A percentile compares a stretch with the other conserved stretches of the same genome.
Conservation (phyloP, 2,113 vertebrate genomes). For the Sakesphorus luctuosus region DNA sequence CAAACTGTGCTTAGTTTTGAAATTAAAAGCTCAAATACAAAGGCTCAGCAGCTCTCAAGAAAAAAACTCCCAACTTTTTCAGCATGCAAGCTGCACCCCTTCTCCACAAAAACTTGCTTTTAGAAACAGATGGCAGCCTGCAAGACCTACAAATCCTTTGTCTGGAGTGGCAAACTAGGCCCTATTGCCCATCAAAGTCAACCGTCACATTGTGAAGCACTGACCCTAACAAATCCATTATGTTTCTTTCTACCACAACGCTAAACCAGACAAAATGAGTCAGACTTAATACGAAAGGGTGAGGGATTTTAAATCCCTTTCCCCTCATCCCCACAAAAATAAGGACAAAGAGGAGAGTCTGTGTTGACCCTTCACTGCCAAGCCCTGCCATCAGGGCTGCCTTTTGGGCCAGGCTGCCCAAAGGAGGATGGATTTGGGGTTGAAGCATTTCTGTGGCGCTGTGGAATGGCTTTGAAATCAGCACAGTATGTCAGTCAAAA, state of each 20-base stretch:
- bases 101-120: slow-evolving; percentile 54
- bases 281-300: slow-evolving; percentile 42
- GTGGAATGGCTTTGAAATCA: not conserved
- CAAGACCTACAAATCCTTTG: slow-evolving; percentile 69
- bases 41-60: not conserved
- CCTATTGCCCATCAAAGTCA: slow-evolving; percentile 69
- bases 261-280: slow-evolving; percentile 63
- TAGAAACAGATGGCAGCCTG: slow-evolving; percentile 76
- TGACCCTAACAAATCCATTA: slow-evolving; percentile 78
- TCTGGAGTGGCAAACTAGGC: slow-evolving; percentile 60
- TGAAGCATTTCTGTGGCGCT: not conserved
- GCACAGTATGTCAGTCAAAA: not conserved
- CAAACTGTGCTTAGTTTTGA: not conserved
- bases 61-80: not conserved
- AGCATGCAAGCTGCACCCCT: slow-evolving; percentile 40
- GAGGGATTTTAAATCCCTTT: slow-evolving; percentile 47
- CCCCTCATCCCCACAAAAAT: not conserved
- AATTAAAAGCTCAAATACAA: slow-evolving; percentile 21
- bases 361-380: not conserved
- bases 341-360: not conserved
- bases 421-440: not conserved
- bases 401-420: not conserved
- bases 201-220: slow-evolving; percentile 68
- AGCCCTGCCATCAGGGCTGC: not conserved
- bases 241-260: slow-evolving; percentile 64